Evolutionary conservation across 2,888 invertebrate genomes (phyloP).

Genomic region (Zaprionus lineosus): DNA sequence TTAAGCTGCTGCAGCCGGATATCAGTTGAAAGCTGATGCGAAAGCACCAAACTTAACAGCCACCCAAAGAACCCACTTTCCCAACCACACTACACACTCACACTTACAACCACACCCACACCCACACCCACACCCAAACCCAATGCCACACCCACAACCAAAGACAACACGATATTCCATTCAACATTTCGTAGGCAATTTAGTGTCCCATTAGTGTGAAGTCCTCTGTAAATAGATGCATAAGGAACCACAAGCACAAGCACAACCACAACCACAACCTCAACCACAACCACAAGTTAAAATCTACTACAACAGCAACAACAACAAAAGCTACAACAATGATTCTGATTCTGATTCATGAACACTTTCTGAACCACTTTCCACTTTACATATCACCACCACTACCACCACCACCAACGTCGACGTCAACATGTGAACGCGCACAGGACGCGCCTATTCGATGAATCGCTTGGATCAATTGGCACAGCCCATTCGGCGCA

Average conservation of each 20-base stretch:
- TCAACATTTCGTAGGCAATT: constrained; percentile 38
- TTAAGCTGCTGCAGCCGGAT: background rate
- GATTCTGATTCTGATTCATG: constrained; percentile 58
- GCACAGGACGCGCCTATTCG: constrained; percentile 93
- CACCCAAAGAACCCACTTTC: constrained; percentile 15
- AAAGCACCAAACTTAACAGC: constrained; percentile 4
- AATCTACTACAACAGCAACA: constrained; percentile 32
- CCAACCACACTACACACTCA: constrained; percentile 9
- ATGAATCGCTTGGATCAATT: constrained; percentile 96
- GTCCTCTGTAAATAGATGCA: constrained; percentile 55
- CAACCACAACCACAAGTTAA: constrained; percentile 21
- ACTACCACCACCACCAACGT: constrained; percentile 32
- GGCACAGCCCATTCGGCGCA: constrained; percentile 87
- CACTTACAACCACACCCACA: constrained; percentile 5
- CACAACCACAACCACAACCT: constrained; percentile 27
- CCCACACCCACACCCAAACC: constrained; percentile 14
- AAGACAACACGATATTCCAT: background rate
- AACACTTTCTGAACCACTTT: constrained; percentile 63
- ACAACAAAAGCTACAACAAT: constrained; percentile 23
- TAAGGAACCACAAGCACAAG: constrained; percentile 53
- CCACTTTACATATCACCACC: constrained; percentile 55
- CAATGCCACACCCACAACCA: constrained; percentile 8
- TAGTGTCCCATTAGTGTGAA: constrained; percentile 44
- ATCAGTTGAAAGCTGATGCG: background rate
- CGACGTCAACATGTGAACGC: constrained; percentile 19